A percentile compares a stretch with the other conserved stretches of the same genome.
These are phyloP conservation scores for Aphidoletes aphidimyza DNA, from an alignment of 2,888 invertebrate species.

Conservation along the genomic window DNA sequence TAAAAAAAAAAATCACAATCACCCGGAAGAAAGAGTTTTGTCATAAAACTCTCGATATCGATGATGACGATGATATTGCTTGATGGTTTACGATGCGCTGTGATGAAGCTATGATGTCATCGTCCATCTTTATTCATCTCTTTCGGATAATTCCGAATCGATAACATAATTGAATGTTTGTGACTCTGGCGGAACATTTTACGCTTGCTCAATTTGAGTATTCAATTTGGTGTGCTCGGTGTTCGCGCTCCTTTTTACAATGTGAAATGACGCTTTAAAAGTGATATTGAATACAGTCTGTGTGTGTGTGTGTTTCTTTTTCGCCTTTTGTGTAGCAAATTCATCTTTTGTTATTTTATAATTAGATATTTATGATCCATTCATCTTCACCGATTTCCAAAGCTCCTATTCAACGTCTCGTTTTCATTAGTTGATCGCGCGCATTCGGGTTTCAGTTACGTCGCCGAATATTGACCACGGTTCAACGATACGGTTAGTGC, in stretches of 20 bases:
- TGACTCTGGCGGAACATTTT: not conserved
- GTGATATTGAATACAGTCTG: not conserved
- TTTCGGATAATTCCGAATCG: not conserved
- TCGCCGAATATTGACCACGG: not conserved
- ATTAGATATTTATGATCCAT: constrained; percentile 52
- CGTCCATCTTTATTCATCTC: no score
- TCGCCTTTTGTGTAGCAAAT: constrained; percentile 16
- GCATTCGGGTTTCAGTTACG: no score
- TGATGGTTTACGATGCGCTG: not conserved
- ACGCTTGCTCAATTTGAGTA: constrained; percentile 4
- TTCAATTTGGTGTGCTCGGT: not conserved
- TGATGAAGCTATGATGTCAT: not conserved
- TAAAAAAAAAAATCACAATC: no score
- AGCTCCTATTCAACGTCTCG: constrained; percentile 31
- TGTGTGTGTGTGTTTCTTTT: no score
- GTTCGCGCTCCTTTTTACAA: not conserved
- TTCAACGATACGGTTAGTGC: no score
- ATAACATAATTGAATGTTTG: not conserved
- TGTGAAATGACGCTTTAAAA: not conserved
- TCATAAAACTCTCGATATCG: not conserved
- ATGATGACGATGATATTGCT: not conserved
- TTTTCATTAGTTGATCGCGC: not conserved
- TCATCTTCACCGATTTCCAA: constrained; percentile 54
- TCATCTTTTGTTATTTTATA: constrained; percentile 52
- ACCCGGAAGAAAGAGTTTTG: not conserved